Percentiles rank a stretch among this genome's conserved stretches.
phyloP scores from a whole-genome alignment of 2,888 invertebrate species.

The Parnassius orleans region DNA sequence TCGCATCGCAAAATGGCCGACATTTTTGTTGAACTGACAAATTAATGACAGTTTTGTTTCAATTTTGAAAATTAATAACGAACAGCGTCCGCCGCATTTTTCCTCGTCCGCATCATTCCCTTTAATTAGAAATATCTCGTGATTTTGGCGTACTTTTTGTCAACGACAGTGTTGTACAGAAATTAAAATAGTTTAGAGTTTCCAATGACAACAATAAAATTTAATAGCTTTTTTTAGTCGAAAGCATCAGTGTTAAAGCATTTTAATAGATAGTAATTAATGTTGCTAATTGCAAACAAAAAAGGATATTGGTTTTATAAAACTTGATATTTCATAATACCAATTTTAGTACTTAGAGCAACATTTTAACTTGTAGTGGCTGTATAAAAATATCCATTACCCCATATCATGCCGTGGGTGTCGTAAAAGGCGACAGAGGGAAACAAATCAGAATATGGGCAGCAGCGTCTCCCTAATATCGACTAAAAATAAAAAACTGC shows the following conservation, averaged over 20 bases:
- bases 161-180: constrained; percentile 24
- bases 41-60: constrained; percentile 69
- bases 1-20: constrained; percentile 58
- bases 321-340: too few relatives aligned
- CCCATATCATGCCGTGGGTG: too few relatives aligned
- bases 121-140: constrained; percentile 77
- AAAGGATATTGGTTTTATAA: neutral
- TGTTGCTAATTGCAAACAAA: constrained; percentile 8
- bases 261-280: constrained; percentile 1
- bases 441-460: too few relatives aligned
- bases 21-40: constrained; percentile 71
- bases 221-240: constrained; percentile 16
- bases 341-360: too few relatives aligned
- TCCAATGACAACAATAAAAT: constrained; percentile 24
- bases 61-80: constrained; percentile 77
- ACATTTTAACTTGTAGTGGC: too few relatives aligned
- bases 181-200: constrained; percentile 27
- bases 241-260: constrained; percentile 14
- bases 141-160: constrained; percentile 56
- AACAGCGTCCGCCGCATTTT: constrained; percentile 52
- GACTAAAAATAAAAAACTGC: too few relatives aligned
- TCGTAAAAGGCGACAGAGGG: too few relatives aligned
- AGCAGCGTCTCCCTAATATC: too few relatives aligned
- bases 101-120: constrained; percentile 46
- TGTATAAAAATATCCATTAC: too few relatives aligned